Base-by-base conservation (phyloP, 2,797 vertebrate genomes). In the Champsocephalus gunnari region DNA sequence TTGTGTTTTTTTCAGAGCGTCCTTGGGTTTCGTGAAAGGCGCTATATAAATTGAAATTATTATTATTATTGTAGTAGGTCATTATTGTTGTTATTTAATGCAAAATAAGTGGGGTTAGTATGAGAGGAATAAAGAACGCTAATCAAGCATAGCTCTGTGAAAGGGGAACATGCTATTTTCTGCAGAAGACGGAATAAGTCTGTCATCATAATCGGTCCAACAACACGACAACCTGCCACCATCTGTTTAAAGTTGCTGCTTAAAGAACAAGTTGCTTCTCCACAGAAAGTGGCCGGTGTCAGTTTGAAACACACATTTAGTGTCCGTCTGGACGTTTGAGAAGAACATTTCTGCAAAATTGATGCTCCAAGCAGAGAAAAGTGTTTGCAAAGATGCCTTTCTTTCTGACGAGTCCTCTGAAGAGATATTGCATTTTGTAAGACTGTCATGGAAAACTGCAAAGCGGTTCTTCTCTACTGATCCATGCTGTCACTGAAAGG, bases 121-220 rank as follows among this genome's bases (percentile, higher is more conserved):
- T 21, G 3, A 41, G n/a, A 48, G 9, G 9, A 38, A 69, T 50
- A 47, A 24, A 68, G 24, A 48, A 32, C 32, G 17, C 17, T 50
- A 13, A 47, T 54, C 1, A 70, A 44, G 54, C 51, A 5, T 59
- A 68, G 64, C 19, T 66, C 57, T 77, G 60, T 50, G 19, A 55
- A 2, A 58, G 10, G 16, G 66, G 63, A 38, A 48, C 24, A 73
- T 38, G 32, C 51, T 73, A 55, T 74, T 78, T 81, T 78, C 66
- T 75, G 65, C 32, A 66, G 67, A 32, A 59, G 56, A 64, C 7
- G 11, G 56, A 48, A 73, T 53, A 67, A 61, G 83, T 81, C 56
- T 66, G 24, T 71, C 24, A 21, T 43, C 38, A 38, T 79, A 59
- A 75, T 78, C 60, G 76, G 72, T 76, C 55, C 77, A 70, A 71